These are phyloP conservation scores for Thamnophis elegans DNA, from an alignment of 2,797 vertebrate genomes.

Conservation along the genomic window DNA sequence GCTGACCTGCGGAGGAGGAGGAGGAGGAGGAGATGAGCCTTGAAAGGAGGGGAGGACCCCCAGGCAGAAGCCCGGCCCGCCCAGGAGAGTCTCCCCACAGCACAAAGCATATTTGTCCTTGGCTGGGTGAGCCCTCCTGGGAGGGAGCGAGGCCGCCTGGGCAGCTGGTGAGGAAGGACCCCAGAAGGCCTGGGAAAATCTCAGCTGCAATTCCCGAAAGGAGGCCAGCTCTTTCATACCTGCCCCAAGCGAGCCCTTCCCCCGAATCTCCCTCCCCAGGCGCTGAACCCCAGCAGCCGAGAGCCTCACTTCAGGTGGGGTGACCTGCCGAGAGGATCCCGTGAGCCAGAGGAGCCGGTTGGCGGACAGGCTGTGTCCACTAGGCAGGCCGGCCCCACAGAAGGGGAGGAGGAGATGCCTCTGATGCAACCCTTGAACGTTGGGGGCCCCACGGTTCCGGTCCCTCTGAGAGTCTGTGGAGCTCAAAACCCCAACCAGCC, in stretches of 20 bases:
- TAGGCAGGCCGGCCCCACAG: not conserved
- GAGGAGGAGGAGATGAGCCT: no score
- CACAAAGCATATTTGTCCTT: not conserved
- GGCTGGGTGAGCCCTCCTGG: no score
- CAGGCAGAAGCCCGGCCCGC: not conserved
- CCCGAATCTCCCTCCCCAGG: no score
- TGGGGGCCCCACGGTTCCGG: not conserved
- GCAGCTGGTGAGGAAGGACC: not conserved
- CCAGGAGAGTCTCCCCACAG: not conserved
- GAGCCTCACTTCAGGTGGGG: not conserved
- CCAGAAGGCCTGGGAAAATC: not conserved
- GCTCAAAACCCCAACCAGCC: not conserved
- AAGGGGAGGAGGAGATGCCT: no score
- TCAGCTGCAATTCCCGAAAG: not conserved
- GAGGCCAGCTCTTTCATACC: not conserved
- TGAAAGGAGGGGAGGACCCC: not conserved
- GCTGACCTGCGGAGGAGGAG: conserved; percentile 77
- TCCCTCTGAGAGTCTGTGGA: not conserved
- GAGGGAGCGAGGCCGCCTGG: not conserved
- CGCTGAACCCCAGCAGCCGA: no score
- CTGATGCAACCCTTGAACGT: no score
- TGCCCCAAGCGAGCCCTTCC: no score
- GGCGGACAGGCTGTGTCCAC: no score
- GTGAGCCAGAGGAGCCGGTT: no score
- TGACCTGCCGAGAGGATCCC: no score